A percentile compares a stretch with the other conserved stretches of the same genome.
These are phyloP conservation scores for Amblyteles armatorius DNA, from an alignment of 2,888 invertebrate species.

Conservation along the genomic window DNA sequence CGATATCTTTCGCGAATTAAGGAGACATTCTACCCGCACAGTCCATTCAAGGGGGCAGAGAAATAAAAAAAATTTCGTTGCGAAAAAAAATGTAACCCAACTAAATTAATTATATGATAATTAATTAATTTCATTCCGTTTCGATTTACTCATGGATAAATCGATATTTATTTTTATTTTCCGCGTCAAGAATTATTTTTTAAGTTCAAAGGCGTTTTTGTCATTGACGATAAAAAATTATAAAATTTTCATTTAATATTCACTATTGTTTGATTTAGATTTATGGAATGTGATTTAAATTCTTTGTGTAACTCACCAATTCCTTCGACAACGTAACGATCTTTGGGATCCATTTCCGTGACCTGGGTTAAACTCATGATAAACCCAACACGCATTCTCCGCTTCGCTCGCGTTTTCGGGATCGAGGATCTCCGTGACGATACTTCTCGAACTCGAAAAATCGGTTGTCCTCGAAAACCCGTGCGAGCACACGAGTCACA, in stretches of 20 bases:
- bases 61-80: neutral
- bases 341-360: slow-evolving; percentile 81
- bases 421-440: slow-evolving; percentile 7
- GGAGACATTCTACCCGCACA: neutral
- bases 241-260: neutral
- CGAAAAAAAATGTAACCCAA: no score
- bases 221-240: neutral
- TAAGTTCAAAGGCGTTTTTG: neutral
- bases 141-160: neutral
- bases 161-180: neutral
- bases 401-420: slow-evolving; percentile 13
- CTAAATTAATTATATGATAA: no score
- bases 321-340: slow-evolving; percentile 80
- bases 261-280: neutral
- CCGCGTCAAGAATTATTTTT: neutral
- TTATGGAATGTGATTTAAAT: neutral
- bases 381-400: slow-evolving; percentile 76
- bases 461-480: slow-evolving; percentile 4
- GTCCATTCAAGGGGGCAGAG: neutral
- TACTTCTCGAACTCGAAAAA: slow-evolving; percentile 10
- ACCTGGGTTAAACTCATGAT: slow-evolving; percentile 78
- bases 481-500: slow-evolving; percentile 7
- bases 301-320: slow-evolving; percentile 75
- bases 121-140: neutral
- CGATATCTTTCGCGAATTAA: neutral